phyloP scores from a whole-genome alignment of 2,113 vertebrate species.

The Lipophrys pholis region DNA sequence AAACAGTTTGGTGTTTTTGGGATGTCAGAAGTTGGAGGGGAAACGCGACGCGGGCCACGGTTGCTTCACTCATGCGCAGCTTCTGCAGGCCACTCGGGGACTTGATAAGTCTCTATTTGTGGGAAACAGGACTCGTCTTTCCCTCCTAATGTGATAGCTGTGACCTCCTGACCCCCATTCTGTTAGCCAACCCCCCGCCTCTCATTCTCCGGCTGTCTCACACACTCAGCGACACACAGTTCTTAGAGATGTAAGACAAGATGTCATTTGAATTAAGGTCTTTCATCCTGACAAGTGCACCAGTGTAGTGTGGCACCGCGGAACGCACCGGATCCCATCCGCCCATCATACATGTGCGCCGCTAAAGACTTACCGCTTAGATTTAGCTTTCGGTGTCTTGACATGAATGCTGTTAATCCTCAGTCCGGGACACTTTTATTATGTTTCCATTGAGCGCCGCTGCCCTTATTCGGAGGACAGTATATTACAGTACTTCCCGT shows the following conservation, averaged over 20 bases:
- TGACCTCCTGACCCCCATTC: constrained; percentile 68
- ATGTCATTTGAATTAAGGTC: constrained; percentile 45
- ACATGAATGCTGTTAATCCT: background rate
- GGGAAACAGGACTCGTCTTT: constrained; percentile 52
- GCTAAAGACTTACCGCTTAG: background rate
- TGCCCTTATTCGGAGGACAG: background rate
- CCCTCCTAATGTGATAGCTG: constrained; percentile 62
- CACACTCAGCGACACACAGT: constrained; percentile 39
- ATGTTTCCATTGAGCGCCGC: background rate
- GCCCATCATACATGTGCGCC: too few species aligned
- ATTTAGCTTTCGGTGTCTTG: background rate
- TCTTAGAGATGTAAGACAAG: constrained; percentile 46
- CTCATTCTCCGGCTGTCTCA: constrained; percentile 44
- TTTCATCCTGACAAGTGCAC: constrained; percentile 20
- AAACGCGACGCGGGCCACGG: too few species aligned
- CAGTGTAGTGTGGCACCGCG: constrained; percentile 2
- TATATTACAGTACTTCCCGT: background rate
- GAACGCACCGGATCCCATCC: background rate
- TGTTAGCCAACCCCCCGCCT: constrained; percentile 44
- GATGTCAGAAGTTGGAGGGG: too few species aligned
- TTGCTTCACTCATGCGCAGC: too few species aligned
- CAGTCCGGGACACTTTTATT: background rate
- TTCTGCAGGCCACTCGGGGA: constrained; percentile 2
- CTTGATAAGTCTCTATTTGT: constrained; percentile 55
- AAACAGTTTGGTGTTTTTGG: too few species aligned